Percentiles rank a stretch among this genome's conserved stretches.
These are phyloP conservation scores for Pseudorhiza aurosa DNA, from an alignment of 30 jellyfish, hydroid and myxozoan genomes.

Conservation along the genomic window DNA sequence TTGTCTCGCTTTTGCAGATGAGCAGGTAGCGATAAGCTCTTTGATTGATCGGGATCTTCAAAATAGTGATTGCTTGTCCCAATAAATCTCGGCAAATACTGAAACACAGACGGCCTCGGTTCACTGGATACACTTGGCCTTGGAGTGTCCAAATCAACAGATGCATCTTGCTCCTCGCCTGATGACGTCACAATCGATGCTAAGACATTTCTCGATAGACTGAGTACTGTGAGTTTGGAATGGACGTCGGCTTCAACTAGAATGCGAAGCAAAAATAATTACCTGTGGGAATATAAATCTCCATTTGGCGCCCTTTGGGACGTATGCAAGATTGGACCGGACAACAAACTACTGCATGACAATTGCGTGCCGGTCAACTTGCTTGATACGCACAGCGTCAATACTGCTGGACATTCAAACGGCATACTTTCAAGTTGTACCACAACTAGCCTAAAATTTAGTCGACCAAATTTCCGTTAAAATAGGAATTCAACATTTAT, in stretches of 20 bases:
- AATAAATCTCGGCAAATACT: conserved; percentile 41
- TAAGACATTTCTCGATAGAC: conserved; percentile 32
- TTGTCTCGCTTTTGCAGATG: conserved; percentile 40
- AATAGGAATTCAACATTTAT: no score
- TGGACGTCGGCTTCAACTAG: conserved; percentile 24
- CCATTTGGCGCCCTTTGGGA: no score
- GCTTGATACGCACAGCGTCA: no score
- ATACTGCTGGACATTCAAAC: no score
- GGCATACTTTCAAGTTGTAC: no score
- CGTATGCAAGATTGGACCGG: no score
- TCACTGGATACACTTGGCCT: conserved; percentile 68
- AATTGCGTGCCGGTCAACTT: no score
- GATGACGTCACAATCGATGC: conserved; percentile 71
- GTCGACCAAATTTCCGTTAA: no score
- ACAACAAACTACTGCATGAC: no score
- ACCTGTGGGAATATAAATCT: no score
- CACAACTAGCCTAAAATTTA: no score
- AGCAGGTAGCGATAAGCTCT: conserved; percentile 44
- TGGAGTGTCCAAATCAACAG: conserved; percentile 50
- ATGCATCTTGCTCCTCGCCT: conserved; percentile 23
- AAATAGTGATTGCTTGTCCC: not conserved
- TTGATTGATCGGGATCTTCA: conserved; percentile 22
- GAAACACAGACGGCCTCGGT: conserved; percentile 65
- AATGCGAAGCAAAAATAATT: conserved; percentile 5
- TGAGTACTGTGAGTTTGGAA: conserved; percentile 37